A percentile compares a stretch with the other conserved stretches of the same genome.
These are phyloP conservation scores for Sericinus montela DNA, from an alignment of 2,888 invertebrate species.

Conservation along the genomic window DNA sequence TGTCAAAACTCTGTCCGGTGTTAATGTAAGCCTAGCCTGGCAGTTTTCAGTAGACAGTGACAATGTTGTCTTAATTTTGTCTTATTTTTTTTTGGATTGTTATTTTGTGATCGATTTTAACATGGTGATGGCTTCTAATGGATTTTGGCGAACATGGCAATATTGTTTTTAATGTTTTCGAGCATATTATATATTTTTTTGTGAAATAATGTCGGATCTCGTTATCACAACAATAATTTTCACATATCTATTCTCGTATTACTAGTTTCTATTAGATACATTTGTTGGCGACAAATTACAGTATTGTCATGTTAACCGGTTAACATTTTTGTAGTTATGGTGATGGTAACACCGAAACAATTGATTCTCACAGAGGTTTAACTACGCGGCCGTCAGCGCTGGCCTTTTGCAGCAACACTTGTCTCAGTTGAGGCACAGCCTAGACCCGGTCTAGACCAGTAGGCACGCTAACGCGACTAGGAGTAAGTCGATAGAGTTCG, in stretches of 20 bases:
- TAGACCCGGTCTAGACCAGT: conserved; percentile 31
- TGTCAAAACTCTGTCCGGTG: conserved; percentile 1
- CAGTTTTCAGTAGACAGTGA: conserved; percentile 6
- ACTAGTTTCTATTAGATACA: too few relatives aligned
- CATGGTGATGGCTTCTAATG: conserved; percentile 41
- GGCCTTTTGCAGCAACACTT: conserved; percentile 76
- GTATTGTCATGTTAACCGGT: conserved; percentile 48
- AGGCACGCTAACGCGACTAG: conserved; percentile 39
- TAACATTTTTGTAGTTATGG: conserved; percentile 35
- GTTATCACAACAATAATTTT: too few relatives aligned
- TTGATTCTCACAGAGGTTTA: conserved; percentile 74
- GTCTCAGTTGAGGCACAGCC: conserved; percentile 67
- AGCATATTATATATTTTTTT: too few relatives aligned
- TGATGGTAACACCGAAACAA: conserved; percentile 65
- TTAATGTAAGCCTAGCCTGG: conserved; percentile 15
- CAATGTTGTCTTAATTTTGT: conserved; percentile 6
- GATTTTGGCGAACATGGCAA: conserved; percentile 38
- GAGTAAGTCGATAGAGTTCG: conserved; percentile 61
- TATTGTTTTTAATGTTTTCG: conserved; percentile 22
- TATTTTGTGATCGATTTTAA: conserved; percentile 30
- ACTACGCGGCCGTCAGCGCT: conserved; percentile 76
- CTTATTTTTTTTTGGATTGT: conserved; percentile 9
- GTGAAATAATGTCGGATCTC: too few relatives aligned
- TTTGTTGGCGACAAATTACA: too few relatives aligned
- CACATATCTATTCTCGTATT: too few relatives aligned